A percentile compares a stretch with the other conserved stretches of the same genome.
These are phyloP conservation scores for Rhagoletis pomonella DNA, from an alignment of 1,140 invertebrate species.

Conservation along the genomic window DNA sequence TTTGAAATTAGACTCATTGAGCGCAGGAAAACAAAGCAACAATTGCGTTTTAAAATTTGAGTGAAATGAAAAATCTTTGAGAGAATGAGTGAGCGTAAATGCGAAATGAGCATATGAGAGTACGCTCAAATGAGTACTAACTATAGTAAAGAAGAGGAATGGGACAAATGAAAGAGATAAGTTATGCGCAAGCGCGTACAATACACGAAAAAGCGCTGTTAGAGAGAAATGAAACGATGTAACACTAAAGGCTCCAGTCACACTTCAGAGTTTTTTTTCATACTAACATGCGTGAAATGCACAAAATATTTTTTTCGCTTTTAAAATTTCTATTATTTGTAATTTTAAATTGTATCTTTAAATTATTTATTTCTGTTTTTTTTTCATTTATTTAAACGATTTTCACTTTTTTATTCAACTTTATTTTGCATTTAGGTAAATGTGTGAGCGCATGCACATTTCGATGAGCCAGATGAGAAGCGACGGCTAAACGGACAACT, in stretches of 20 bases:
- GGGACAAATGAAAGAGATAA: too few relatives aligned
- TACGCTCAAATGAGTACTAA: not conserved
- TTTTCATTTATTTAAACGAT: not conserved
- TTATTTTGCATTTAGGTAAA: not conserved
- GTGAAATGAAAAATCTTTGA: not conserved
- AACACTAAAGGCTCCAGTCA: not conserved
- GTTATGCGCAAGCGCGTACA: not conserved
- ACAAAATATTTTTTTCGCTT: conserved; percentile 34
- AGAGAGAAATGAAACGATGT: not conserved
- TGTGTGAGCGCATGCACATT: conserved; percentile 39
- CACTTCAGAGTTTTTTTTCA: not conserved
- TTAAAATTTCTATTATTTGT: not conserved
- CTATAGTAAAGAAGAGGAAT: not conserved
- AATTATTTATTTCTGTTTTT: not conserved
- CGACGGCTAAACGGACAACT: not conserved
- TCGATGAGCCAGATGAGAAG: conserved; percentile 24
- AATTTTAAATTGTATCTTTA: not conserved
- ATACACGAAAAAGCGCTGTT: not conserved
- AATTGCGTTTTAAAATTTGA: not conserved
- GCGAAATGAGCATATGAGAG: too few relatives aligned
- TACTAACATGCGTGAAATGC: conserved; percentile 7
- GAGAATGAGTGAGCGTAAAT: not conserved
- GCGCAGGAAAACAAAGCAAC: not conserved
- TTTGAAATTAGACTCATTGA: not conserved
- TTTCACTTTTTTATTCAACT: not conserved